Evolutionary conservation across 2,113 vertebrate species (phyloP).

Genomic region (Callopanchax toddi): DNA sequence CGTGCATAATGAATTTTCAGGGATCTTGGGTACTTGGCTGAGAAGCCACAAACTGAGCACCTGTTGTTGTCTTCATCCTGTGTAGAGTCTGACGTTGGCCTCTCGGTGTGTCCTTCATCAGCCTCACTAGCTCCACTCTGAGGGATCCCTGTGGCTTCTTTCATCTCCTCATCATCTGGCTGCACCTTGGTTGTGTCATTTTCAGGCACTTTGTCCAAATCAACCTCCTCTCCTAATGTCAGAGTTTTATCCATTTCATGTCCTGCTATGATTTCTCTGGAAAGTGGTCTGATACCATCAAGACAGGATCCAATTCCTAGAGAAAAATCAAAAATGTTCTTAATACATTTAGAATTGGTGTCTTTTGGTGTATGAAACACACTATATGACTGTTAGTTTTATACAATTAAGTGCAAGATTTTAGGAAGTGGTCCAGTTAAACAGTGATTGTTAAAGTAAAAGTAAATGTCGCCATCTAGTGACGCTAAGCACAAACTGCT

Average conservation of each 20-base stretch:
- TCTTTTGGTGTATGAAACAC: neutral
- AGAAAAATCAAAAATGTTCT: neutral
- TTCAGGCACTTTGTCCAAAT: slow-evolving; percentile 48
- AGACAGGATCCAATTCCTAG: slow-evolving; percentile 35
- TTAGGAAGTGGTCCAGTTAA: no score
- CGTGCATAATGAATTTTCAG: slow-evolving; percentile 79
- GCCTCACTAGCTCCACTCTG: slow-evolving; percentile 70
- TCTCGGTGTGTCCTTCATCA: slow-evolving; percentile 20
- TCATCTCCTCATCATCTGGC: slow-evolving; percentile 42
- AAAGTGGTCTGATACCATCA: slow-evolving; percentile 7
- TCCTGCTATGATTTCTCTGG: slow-evolving; percentile 6
- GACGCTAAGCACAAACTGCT: slow-evolving; percentile 18
- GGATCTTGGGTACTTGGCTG: slow-evolving; percentile 74
- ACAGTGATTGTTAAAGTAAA: neutral
- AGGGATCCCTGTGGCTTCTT: slow-evolving; percentile 52
- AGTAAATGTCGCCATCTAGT: slow-evolving; percentile 77
- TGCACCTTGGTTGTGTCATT: slow-evolving; percentile 52
- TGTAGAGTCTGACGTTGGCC: neutral
- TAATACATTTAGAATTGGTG: neutral
- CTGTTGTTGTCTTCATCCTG: slow-evolving; percentile 28
- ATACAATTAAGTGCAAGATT: no score
- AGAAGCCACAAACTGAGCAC: slow-evolving; percentile 72
- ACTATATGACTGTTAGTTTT: neutral
- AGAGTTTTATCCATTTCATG: slow-evolving; percentile 61
- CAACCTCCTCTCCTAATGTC: slow-evolving; percentile 52